phyloP scores from a whole-genome alignment of 1,140 invertebrate genomes.

The Lithobius niger region DNA sequence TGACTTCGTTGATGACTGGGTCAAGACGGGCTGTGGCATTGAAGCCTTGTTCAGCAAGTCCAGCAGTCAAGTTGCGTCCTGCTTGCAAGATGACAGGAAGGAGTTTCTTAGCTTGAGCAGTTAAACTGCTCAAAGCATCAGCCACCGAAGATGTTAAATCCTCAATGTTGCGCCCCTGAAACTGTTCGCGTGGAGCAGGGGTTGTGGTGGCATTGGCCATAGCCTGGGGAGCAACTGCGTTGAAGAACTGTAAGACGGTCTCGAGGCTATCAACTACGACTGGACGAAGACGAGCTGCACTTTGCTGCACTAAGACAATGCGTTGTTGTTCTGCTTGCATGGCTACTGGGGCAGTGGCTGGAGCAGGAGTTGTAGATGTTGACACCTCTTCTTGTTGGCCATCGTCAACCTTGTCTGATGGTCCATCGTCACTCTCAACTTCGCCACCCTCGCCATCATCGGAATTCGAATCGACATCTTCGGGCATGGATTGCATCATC shows the following conservation, averaged over 20 bases:
- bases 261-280: background rate
- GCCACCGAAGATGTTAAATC: background rate
- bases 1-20: background rate
- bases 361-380: background rate
- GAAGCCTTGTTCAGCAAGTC: background rate
- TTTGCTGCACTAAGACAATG: background rate
- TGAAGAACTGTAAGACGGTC: constrained; percentile 1
- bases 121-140: background rate
- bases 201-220: background rate
- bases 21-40: background rate
- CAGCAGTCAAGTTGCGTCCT: background rate
- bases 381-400: background rate
- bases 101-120: background rate
- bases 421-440: no score
- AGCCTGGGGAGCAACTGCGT: background rate
- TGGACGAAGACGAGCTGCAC: background rate
- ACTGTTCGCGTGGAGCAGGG: background rate
- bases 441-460: no score
- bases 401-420: no score
- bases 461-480: no score
- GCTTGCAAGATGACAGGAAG: background rate
- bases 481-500: no score
- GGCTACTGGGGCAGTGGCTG: background rate
- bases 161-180: background rate
- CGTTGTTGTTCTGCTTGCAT: background rate